These are phyloP conservation scores for Oreonectes daqikongensis DNA, from an alignment of 2,797 vertebrate genomes.

Conservation along the genomic window DNA sequence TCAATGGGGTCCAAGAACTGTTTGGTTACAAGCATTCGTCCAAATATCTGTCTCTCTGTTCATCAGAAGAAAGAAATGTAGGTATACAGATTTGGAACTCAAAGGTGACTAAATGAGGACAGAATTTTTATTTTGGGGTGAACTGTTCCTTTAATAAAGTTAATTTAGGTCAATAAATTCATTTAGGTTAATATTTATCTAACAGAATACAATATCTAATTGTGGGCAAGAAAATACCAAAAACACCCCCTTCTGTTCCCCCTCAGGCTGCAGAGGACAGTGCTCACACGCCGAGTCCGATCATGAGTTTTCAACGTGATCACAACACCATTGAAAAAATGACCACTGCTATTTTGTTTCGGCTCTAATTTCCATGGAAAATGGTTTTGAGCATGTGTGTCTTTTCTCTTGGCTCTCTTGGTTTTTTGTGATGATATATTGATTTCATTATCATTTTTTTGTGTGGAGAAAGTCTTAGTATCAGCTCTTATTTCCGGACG, in stretches of 20 bases:
- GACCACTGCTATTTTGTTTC: not conserved
- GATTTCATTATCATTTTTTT: not conserved
- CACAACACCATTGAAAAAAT: not conserved
- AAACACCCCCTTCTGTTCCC: not conserved
- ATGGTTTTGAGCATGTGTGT: not conserved
- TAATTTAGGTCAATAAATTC: not conserved
- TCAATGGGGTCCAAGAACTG: no score
- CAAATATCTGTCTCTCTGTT: no score
- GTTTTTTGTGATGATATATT: no score
- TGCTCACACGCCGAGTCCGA: not conserved
- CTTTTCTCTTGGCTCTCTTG: no score
- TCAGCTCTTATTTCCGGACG: not conserved
- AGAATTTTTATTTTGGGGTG: no score
- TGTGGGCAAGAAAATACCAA: not conserved
- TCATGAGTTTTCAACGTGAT: conserved; percentile 51
- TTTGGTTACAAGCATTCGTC: no score
- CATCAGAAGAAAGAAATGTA: no score
- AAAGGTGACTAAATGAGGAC: no score
- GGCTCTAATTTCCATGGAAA: not conserved
- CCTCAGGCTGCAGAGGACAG: not conserved
- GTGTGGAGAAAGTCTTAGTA: not conserved
- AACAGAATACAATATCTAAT: not conserved
- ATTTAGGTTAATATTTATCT: not conserved
- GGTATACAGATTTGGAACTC: no score
- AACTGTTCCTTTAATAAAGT: not conserved